Conservation (phyloP, 2,113 vertebrate genomes). For the Passer montanus region DNA sequence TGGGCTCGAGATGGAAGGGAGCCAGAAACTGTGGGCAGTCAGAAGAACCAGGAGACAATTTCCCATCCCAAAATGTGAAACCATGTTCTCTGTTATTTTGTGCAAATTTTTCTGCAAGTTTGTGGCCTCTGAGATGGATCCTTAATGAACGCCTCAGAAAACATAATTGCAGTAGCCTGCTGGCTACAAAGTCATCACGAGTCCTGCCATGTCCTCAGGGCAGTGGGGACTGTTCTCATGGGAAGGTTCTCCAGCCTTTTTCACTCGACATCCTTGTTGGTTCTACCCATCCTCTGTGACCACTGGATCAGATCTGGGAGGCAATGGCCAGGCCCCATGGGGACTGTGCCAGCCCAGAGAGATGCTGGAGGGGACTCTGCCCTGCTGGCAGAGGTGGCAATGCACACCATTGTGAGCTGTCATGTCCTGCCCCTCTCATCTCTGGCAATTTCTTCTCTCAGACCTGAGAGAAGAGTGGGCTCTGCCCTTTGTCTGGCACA, state of each 20-base stretch:
- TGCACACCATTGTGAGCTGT: fast-evolving
- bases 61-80: not conserved
- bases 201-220: fast-evolving
- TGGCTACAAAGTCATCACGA: not conserved
- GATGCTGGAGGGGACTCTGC: not conserved
- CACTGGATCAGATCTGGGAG: not conserved
- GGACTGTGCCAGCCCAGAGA: not conserved
- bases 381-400: not conserved
- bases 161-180: fast-evolving
- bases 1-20: not conserved
- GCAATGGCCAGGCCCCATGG: not conserved
- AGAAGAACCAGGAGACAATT: not conserved
- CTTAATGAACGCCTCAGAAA: not conserved
- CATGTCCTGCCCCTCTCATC: not conserved
- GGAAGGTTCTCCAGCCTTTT: not conserved
- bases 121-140: not conserved
- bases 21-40: not conserved
- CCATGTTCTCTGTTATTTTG: not conserved
- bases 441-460: not conserved
- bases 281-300: not conserved
- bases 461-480: fast-evolving
- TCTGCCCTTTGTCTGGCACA: not conserved
- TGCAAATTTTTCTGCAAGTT: not conserved
- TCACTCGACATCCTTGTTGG: not conserved
- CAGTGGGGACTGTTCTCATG: not conserved